Conservation (phyloP, 64 coral and sea anemone genomes). For the Exaiptasia diaphana region DNA sequence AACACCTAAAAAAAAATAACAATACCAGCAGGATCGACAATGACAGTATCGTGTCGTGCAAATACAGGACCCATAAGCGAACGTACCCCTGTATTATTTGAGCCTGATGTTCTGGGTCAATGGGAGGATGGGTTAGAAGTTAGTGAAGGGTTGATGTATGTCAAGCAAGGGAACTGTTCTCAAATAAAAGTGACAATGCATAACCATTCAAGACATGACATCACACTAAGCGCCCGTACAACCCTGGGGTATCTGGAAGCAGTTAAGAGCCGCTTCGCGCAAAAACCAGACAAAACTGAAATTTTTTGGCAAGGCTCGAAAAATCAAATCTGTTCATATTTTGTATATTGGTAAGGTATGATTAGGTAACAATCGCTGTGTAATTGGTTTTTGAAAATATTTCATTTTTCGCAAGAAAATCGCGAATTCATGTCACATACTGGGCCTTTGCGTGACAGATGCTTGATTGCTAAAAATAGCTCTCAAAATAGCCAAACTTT, state of each 20-base stretch:
- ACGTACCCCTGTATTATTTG: conserved; percentile 52
- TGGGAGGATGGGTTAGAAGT: conserved; percentile 62
- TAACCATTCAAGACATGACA: background rate
- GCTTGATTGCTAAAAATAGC: too few species aligned
- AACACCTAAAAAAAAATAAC: background rate
- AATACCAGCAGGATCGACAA: background rate
- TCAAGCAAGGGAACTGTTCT: conserved; percentile 18
- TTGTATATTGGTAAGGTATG: too few species aligned
- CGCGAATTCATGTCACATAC: too few species aligned
- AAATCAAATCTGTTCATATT: too few species aligned
- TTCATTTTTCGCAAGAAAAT: too few species aligned
- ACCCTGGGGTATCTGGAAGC: background rate
- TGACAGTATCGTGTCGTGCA: conserved; percentile 31
- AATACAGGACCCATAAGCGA: conserved; percentile 48
- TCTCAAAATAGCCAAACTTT: too few species aligned
- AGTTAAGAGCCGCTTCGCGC: too few species aligned
- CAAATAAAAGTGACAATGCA: background rate
- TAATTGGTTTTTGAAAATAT: too few species aligned
- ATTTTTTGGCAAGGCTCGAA: too few species aligned
- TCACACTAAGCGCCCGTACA: background rate
- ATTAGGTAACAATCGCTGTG: too few species aligned
- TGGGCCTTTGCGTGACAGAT: too few species aligned
- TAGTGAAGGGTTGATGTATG: conserved; percentile 24
- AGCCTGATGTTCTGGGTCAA: conserved; percentile 39
- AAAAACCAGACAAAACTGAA: too few species aligned